phyloP scores from a whole-genome alignment of 2,888 invertebrate genomes.

The Leucoma salicis region DNA sequence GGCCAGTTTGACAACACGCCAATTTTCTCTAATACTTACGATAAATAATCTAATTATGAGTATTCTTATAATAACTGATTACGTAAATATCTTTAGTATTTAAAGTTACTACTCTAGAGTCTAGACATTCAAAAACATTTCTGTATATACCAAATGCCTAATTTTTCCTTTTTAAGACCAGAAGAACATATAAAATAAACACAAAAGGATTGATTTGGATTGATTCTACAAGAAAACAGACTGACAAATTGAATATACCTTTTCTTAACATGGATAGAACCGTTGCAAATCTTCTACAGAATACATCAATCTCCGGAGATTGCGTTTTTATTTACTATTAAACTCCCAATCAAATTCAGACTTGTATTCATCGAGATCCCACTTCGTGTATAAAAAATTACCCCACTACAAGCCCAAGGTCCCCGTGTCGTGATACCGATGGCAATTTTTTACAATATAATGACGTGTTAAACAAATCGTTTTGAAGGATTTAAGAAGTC shows the following conservation, averaged over 20 bases:
- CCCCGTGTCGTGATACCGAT: constrained; percentile 25
- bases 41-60: too few species aligned
- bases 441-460: constrained; percentile 45
- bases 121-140: too few species aligned
- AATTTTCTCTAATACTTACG: too few species aligned
- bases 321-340: too few species aligned
- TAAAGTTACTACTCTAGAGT: too few species aligned
- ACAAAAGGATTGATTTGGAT: not conserved
- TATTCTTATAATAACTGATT: too few species aligned
- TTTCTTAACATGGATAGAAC: not conserved
- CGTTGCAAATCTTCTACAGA: not conserved
- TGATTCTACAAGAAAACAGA: not conserved
- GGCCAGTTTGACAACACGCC: too few species aligned
- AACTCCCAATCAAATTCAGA: not conserved
- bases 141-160: too few species aligned
- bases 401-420: constrained; percentile 54
- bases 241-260: not conserved
- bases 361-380: constrained; percentile 3
- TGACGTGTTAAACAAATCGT: constrained; percentile 59
- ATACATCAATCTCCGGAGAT: constrained; percentile 3
- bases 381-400: constrained; percentile 42
- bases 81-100: too few species aligned
- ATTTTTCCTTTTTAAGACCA: not conserved
- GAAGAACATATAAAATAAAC: not conserved
- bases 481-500: constrained; percentile 53